Evolutionary conservation across 1,140 invertebrate genomes (phyloP), one percentile per base, ranked within the genome.

Genomic region (Brachionus paranguensis): DNA sequence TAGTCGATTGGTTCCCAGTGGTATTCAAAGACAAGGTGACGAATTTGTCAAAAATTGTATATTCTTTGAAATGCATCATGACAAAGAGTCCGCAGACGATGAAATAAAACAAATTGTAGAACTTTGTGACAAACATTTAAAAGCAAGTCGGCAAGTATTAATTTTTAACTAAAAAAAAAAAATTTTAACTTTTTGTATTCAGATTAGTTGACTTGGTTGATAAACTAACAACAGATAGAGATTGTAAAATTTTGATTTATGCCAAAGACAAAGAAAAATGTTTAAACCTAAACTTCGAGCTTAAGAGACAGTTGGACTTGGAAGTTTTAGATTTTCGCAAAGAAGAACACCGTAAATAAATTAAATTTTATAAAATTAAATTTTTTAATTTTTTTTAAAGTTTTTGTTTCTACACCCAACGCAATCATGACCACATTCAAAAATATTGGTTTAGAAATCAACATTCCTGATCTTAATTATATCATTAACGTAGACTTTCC

Each of bases 31-130:
- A 64, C 78, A 81, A 37, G 78, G 78, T 33, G 78, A 81, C 45
- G 78, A 81, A 81, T 81, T 81, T 65, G 78, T 81, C 2, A 81
- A 81, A 81, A 81, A 81, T 68, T 64, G 78, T 81, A 81, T 81
- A 64, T 81, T 81, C 41, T 81, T 81, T 47, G 78, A 81, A 65
- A 81, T 81, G 78, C 78, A 81, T 64, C 78, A 81, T 81, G 78
- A 81, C 45, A 81, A 81, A 81, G 78, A 81, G n/a, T 81, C 78
- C 10, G 78, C 53, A 14, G 37, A 81, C 24, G 78, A 81, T 47
- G 78, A 81, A 81, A 64, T 81, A 12, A 81, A 81, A 65, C 78
- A 81, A 81, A 41, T 81, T 24, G 78, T 81, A 27, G 78, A 81
- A 24, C 64, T 81, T 20, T 81, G 78, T 65, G 78, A 81, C 27